Conservation (phyloP, 2,113 vertebrate genomes). For the Gavialis gangeticus region DNA sequence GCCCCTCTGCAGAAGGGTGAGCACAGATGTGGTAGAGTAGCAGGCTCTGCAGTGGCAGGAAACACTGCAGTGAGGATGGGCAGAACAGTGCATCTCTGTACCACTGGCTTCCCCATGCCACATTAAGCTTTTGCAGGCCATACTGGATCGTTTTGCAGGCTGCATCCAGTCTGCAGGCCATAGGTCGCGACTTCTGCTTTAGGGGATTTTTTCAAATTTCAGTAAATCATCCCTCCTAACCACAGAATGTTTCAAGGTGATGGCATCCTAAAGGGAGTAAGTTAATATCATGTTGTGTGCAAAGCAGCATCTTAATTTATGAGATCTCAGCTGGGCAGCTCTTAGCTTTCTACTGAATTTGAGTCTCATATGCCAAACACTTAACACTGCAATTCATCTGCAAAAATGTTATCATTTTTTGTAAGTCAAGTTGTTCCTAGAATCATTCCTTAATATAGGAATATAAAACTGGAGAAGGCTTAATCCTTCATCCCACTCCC, state of each 20-base stretch:
- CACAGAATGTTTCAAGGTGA: fast-evolving
- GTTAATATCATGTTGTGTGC: neutral
- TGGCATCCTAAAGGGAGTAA: neutral
- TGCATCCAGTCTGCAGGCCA: no score
- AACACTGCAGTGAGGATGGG: no score
- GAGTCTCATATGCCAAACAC: neutral
- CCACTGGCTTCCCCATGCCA: no score
- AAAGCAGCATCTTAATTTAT: neutral
- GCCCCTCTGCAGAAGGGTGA: no score
- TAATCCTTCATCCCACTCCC: neutral
- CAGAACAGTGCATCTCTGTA: no score
- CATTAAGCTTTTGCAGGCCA: no score
- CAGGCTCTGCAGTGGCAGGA: no score
- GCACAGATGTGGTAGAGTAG: no score
- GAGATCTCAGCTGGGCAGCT: neutral
- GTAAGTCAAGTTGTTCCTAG: neutral
- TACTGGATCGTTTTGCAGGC: no score
- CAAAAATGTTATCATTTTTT: neutral
- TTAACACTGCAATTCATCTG: neutral
- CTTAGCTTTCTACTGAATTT: neutral
- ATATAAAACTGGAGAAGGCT: neutral
- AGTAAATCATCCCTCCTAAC: neutral
- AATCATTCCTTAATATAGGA: neutral
- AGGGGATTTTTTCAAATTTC: neutral
- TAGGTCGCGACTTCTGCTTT: neutral